These are phyloP conservation scores for Mandrillus leucophaeus DNA, from an alignment of 2,113 vertebrate genomes.

Conservation along the genomic window DNA sequence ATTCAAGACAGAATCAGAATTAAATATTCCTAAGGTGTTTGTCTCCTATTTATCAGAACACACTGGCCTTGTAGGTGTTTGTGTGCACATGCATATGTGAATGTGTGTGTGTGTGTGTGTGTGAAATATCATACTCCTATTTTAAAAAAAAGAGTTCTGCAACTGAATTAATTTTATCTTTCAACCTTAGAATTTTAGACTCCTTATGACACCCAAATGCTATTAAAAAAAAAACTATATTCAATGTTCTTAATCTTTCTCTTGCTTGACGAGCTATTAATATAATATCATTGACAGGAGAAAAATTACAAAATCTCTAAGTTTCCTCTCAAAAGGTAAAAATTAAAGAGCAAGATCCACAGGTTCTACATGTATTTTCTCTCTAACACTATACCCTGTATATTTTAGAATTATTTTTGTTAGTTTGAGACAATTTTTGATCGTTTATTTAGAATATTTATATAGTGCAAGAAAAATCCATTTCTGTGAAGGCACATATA, in stretches of 20 bases:
- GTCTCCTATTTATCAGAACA: background rate
- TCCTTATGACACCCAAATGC: background rate
- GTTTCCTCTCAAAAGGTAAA: conserved; percentile 31
- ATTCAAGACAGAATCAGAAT: background rate
- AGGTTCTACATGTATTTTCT: background rate
- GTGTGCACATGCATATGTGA: background rate
- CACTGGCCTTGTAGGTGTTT: background rate
- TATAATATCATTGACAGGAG: background rate
- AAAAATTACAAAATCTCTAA: background rate
- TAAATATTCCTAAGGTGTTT: background rate
- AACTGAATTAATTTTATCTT: conserved; percentile 39
- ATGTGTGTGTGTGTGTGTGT: background rate
- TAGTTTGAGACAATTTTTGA: background rate
- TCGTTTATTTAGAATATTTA: background rate
- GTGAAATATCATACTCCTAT: background rate
- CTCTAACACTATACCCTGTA: background rate
- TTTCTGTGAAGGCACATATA: background rate
- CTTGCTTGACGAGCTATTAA: background rate
- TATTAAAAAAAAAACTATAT: conserved; percentile 14
- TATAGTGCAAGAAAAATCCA: background rate
- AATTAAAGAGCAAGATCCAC: background rate
- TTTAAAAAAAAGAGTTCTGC: background rate
- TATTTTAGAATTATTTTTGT: background rate
- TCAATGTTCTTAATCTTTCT: conserved; percentile 10
- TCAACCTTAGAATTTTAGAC: background rate